Evolutionary conservation across 2,888 invertebrate species (phyloP).

Genomic region (Itoplectis maculator): DNA sequence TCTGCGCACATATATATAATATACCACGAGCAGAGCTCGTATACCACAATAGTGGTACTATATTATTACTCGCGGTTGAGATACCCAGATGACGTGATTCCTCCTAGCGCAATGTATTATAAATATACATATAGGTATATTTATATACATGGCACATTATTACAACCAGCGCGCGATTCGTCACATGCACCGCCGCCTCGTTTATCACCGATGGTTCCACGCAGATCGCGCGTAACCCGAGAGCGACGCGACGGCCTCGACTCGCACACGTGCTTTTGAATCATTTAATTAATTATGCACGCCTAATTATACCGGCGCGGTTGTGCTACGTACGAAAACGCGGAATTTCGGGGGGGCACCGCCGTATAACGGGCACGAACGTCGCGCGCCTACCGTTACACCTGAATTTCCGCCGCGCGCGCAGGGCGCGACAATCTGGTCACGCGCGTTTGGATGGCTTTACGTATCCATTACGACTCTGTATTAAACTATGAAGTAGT

Average conservation of each 20-base stretch:
- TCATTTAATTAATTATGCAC: constrained; percentile 71
- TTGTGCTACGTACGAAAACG: too few relatives aligned
- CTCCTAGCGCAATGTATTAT: neutral
- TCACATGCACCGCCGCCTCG: constrained; percentile 50
- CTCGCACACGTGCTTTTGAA: constrained; percentile 60
- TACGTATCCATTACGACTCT: neutral
- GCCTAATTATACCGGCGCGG: constrained; percentile 60
- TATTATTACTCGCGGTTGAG: constrained; percentile 9
- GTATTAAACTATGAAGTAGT: constrained; percentile 34
- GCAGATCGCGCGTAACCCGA: too few relatives aligned
- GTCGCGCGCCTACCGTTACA: constrained; percentile 21
- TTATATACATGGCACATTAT: neutral
- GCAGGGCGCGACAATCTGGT: constrained; percentile 28
- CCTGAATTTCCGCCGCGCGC: constrained; percentile 16
- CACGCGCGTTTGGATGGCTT: constrained; percentile 31
- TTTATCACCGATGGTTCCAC: constrained; percentile 72
- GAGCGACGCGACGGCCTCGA: constrained; percentile 6
- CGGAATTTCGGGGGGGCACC: constrained; percentile 40
- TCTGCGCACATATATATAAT: too few relatives aligned
- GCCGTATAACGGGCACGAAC: constrained; percentile 44
- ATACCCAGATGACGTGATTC: constrained; percentile 10
- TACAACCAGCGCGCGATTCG: constrained; percentile 34
- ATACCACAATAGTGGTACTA: constrained; percentile 8
- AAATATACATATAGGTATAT: neutral
- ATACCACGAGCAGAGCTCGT: too few relatives aligned